Evolutionary conservation across 92 coral and sea anemone genomes (phyloP).

Genomic region (Phenganax subtilis): DNA sequence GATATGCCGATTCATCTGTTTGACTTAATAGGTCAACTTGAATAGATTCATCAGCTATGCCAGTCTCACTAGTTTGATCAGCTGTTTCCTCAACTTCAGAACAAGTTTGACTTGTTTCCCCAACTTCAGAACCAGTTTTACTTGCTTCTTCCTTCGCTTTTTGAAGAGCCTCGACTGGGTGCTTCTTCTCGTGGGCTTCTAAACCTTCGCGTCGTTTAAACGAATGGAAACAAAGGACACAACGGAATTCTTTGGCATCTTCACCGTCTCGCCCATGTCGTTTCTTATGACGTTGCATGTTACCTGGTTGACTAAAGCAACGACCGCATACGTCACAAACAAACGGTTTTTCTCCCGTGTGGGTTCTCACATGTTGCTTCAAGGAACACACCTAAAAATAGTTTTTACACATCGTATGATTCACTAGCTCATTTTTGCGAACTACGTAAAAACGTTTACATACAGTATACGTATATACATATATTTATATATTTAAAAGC

Average conservation of each 20-base stretch:
- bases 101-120: not conserved
- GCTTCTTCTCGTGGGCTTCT: not conserved
- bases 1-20: not conserved
- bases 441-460: too few species aligned
- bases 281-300: slow-evolving; percentile 12
- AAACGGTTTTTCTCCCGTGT: slow-evolving; percentile 16
- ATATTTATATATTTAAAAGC: too few species aligned
- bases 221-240: not conserved
- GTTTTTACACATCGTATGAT: not conserved
- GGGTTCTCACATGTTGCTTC: slow-evolving; percentile 9
- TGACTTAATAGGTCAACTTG: not conserved
- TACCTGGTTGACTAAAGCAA: slow-evolving; percentile 1
- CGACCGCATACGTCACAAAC: slow-evolving; percentile 3
- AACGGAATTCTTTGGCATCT: not conserved
- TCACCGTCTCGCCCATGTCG: not conserved
- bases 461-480: too few species aligned
- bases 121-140: not conserved
- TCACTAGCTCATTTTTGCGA: too few species aligned
- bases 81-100: not conserved
- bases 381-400: not conserved
- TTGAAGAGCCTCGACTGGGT: not conserved
- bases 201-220: not conserved
- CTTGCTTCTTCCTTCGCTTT: not conserved
- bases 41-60: not conserved
- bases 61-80: not conserved